These are phyloP conservation scores for Agonopterix heracliana DNA, from an alignment of 2,888 invertebrate species.

Conservation along the genomic window DNA sequence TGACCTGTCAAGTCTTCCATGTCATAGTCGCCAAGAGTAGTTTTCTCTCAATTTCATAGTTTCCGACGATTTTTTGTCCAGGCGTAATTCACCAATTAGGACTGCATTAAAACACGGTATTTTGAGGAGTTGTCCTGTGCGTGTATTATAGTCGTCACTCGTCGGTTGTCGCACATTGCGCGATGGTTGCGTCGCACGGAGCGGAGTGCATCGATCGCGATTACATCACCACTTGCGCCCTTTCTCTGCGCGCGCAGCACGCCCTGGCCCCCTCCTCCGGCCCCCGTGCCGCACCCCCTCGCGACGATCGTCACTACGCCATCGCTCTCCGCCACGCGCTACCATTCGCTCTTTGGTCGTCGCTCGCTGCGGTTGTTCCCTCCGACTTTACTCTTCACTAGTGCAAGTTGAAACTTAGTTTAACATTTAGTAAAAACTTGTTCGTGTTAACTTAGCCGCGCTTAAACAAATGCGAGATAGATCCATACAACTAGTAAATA, in stretches of 20 bases:
- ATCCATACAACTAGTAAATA: conserved; percentile 13
- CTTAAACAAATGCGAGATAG: conserved; percentile 19
- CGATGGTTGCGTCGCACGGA: conserved; percentile 36
- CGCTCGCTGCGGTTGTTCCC: conserved; percentile 46
- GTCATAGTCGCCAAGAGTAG: neutral
- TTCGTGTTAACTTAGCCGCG: conserved; percentile 23
- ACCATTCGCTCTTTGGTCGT: conserved; percentile 66
- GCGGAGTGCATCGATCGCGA: conserved; percentile 70
- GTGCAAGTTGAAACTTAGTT: conserved; percentile 52
- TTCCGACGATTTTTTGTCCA: neutral
- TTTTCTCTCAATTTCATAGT: conserved; percentile 1
- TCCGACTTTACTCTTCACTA: conserved; percentile 26
- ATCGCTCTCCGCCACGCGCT: conserved; percentile 48
- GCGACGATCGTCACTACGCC: conserved; percentile 43
- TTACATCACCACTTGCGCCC: conserved; percentile 73
- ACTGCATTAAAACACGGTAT: too few species aligned
- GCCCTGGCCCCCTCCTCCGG: conserved; percentile 29
- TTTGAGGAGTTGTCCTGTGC: too few species aligned
- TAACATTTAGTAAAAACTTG: conserved; percentile 32
- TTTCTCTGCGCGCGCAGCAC: conserved; percentile 71
- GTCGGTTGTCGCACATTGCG: too few species aligned
- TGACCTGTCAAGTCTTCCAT: conserved; percentile 34
- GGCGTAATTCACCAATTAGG: too few species aligned
- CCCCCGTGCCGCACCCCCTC: conserved; percentile 25
- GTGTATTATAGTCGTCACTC: too few species aligned